phyloP scores from a whole-genome alignment of 2,797 vertebrate species.

The Salarias fasciatus region DNA sequence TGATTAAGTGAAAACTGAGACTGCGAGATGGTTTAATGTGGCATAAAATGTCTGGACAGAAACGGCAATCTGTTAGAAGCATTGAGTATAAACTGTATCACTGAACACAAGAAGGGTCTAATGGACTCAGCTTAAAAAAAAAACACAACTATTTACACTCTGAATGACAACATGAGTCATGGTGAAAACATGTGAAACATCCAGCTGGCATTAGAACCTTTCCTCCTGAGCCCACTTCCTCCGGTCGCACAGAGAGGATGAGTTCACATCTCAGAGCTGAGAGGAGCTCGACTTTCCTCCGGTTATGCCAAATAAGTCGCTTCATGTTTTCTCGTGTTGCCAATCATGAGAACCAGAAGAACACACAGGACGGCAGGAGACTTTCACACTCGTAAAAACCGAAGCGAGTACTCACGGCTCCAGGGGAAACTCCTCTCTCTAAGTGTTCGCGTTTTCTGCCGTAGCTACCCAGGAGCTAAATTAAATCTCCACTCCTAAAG shows the following conservation, averaged over 20 bases:
- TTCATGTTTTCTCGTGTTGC: constrained; percentile 54
- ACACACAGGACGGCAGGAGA: constrained; percentile 15
- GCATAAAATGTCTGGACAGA: background rate
- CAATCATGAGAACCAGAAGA: constrained; percentile 36
- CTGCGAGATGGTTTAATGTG: background rate
- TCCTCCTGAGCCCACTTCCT: constrained; percentile 29
- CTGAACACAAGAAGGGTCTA: constrained; percentile 14
- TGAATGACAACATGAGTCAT: constrained; percentile 15
- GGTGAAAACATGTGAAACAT: constrained; percentile 20
- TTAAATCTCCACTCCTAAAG: constrained; percentile 83
- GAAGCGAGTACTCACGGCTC: constrained; percentile 70
- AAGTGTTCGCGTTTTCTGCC: constrained; percentile 40
- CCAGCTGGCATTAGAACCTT: constrained; percentile 16
- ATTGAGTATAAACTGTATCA: background rate
- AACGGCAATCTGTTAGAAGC: background rate
- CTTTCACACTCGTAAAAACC: constrained; percentile 22
- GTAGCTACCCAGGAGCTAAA: constrained; percentile 77
- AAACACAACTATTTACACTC: constrained; percentile 3
- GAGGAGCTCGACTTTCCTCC: constrained; percentile 60
- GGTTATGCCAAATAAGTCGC: constrained; percentile 63
- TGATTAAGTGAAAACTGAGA: background rate
- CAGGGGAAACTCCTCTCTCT: constrained; percentile 43
- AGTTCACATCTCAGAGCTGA: constrained; percentile 52
- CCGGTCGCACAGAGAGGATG: constrained; percentile 21
- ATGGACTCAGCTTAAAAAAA: constrained; percentile 4